Conservation (phyloP, 1,140 invertebrate genomes). For the Neodiprion lecontei region DNA sequence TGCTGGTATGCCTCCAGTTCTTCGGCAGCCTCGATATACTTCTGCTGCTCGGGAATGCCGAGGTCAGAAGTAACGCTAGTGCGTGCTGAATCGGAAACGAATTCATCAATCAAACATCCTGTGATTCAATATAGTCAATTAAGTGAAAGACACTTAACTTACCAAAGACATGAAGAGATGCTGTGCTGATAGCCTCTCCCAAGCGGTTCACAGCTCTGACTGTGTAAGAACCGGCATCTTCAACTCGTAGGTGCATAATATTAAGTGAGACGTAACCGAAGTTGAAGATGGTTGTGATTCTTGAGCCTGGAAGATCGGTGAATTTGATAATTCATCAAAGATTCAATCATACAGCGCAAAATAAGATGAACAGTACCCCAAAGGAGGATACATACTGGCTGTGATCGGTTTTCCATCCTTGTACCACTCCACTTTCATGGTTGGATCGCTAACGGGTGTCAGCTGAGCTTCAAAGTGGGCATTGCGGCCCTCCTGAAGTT, state of each 20-base stretch:
- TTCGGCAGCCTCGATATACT: conserved; percentile 92
- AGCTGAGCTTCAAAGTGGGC: conserved; percentile 96
- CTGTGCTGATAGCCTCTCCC: conserved; percentile 84
- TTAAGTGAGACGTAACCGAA: conserved; percentile 98
- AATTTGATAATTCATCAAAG: not conserved
- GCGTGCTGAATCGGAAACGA: conserved; percentile 59
- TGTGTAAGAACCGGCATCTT: conserved; percentile 92
- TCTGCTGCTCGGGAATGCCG: conserved; percentile 90
- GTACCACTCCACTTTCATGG: conserved; percentile 98
- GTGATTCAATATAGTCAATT: not conserved
- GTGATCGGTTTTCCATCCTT: conserved; percentile 94
- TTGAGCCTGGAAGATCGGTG: conserved; percentile 67
- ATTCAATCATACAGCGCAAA: not conserved
- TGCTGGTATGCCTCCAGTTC: conserved; percentile 90
- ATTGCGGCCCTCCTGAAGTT: conserved; percentile 88
- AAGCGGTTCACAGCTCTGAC: conserved; percentile 87
- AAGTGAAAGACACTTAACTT: conserved; percentile 30
- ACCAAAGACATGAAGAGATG: conserved; percentile 78
- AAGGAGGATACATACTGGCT: conserved; percentile 69
- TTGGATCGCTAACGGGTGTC: conserved; percentile 93
- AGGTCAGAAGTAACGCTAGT: conserved; percentile 85
- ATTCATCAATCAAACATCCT: not conserved
- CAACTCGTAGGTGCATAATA: conserved; percentile 94
- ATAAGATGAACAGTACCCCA: not conserved
- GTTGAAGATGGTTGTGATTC: conserved; percentile 96